Evolutionary conservation across 2,797 vertebrate genomes (phyloP), one percentile per base, ranked within the genome.

Genomic region (Falco cherrug): DNA sequence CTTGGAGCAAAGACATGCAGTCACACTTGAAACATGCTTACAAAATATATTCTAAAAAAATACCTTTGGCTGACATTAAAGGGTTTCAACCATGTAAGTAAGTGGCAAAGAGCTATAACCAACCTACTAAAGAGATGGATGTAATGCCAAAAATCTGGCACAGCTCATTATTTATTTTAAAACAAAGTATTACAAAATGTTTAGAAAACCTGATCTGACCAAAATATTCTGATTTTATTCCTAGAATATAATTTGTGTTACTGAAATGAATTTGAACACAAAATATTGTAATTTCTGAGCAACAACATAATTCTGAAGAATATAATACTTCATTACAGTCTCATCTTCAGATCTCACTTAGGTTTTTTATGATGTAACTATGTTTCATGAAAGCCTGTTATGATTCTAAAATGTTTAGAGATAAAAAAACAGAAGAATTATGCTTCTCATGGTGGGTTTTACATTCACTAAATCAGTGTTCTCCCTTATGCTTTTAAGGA

Each of bases 351-450:
- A 76, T 82, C 87, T 90, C 80, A 48, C 22, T 91, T 53, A 76
- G 21, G 31, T 93, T 67, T 67, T 63, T 88, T 50, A 53, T 33
- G 45, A 18, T 11, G 11, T 41, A 92, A 26, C 28, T 82, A 35
- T 61, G n/a, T 56, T 95, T 74, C 60, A 81, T 39, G 10, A 84
- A 77, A 65, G 48, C 45, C 82, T 95, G 12, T 41, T 77, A 83
- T 71, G 68, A 89, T 74, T 45, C 51, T 70, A 87, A 81, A 93
- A 67, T 50, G 13, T 82, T 56, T 35, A 51, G 84, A 84, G 82
- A 21, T 80, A 92, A 94, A 45, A 93, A 91, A 80, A 10, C 41
- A 92, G 64, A 81, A 93, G 47, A 94, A 89, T 45, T 50, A 67
- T n/a, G 68, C 29, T 47, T 45, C 37, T 57, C 37, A 80, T 4